These are phyloP conservation scores for Temnothorax rugatulus DNA, from an alignment of 2,888 invertebrate species.

Conservation along the genomic window DNA sequence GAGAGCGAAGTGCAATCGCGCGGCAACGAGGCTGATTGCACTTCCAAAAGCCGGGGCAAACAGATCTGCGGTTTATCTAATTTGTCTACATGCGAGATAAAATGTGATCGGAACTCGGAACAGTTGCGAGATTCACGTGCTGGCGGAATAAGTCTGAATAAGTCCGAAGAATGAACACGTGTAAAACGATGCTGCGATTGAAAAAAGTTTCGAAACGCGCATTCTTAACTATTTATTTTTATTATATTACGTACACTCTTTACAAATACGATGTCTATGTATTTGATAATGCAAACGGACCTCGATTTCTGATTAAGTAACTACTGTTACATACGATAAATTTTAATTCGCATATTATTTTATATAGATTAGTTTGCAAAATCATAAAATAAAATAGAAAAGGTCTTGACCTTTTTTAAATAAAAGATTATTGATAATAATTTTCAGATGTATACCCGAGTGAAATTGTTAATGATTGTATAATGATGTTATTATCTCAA, in stretches of 20 bases:
- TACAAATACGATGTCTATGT: no score
- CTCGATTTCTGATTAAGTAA: background rate
- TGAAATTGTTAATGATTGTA: constrained; percentile 8
- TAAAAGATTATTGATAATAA: background rate
- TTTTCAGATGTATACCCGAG: background rate
- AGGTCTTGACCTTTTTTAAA: background rate
- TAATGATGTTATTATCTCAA: constrained; percentile 8
- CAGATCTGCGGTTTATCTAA: background rate
- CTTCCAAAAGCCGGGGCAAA: constrained; percentile 26
- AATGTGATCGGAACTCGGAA: constrained; percentile 46
- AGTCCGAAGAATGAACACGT: constrained; percentile 45
- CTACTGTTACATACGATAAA: background rate
- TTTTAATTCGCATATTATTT: background rate
- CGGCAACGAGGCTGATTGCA: constrained; percentile 24
- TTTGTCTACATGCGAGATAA: constrained; percentile 16
- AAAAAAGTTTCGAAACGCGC: no score
- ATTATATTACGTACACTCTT: no score
- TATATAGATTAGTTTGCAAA: background rate
- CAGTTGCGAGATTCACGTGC: background rate
- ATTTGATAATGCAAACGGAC: background rate
- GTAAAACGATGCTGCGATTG: background rate
- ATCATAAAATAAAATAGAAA: background rate
- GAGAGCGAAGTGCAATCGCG: constrained; percentile 48
- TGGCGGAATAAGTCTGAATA: no score
- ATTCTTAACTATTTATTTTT: no score